phyloP scores from a whole-genome alignment of 1,140 invertebrate species.

The Eufriesea mexicana region DNA sequence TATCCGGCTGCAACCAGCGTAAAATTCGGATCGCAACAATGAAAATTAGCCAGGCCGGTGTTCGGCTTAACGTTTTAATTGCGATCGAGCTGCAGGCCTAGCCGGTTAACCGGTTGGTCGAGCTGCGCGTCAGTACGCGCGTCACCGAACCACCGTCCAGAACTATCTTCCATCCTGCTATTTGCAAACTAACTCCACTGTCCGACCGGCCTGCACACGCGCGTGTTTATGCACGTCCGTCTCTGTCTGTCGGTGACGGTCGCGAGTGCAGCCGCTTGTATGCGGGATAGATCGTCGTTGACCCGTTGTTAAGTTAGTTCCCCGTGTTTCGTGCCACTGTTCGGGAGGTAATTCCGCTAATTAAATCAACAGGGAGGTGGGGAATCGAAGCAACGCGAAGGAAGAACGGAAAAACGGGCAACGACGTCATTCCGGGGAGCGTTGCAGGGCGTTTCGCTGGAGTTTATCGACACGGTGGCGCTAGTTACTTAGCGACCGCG shows the following conservation, averaged over 20 bases:
- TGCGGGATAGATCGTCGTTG: conserved; percentile 58
- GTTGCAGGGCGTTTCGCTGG: not conserved
- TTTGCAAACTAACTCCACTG: conserved; percentile 61
- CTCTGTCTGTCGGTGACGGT: conserved; percentile 1
- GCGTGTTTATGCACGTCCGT: conserved; percentile 33
- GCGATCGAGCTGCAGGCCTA: conserved; percentile 46
- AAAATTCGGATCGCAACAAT: conserved; percentile 27
- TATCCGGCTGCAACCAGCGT: not conserved
- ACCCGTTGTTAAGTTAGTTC: conserved; percentile 69
- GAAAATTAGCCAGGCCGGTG: conserved; percentile 34
- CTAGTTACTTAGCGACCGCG: no score
- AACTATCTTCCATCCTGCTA: conserved; percentile 57
- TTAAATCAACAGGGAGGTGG: conserved; percentile 49
- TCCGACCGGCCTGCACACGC: not conserved
- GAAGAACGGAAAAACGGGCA: conserved; percentile 44
- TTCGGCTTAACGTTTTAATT: conserved; percentile 60
- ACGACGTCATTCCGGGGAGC: not conserved
- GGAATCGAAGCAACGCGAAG: conserved; percentile 2
- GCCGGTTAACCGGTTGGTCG: conserved; percentile 5
- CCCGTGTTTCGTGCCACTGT: conserved; percentile 58
- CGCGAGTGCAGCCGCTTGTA: conserved; percentile 20
- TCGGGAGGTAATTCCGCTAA: conserved; percentile 63
- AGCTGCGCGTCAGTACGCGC: not conserved
- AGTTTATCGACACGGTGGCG: not conserved
- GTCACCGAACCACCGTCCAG: conserved; percentile 15